These are phyloP conservation scores for Lamellibrachia satsuma DNA, from an alignment of 2,888 invertebrate genomes.

Conservation along the genomic window DNA sequence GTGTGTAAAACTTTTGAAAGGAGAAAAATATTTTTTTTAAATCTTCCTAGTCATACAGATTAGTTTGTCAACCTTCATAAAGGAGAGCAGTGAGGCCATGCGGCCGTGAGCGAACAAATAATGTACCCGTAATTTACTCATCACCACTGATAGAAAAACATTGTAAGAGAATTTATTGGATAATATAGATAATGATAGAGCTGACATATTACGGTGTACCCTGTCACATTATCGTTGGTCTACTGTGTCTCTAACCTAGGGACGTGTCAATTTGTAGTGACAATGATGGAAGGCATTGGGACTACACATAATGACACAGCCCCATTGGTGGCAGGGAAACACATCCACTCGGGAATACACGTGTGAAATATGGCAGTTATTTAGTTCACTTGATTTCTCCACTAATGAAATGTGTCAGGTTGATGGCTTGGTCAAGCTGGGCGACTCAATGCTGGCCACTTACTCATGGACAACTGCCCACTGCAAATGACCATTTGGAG, in stretches of 20 bases:
- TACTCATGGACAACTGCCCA: neutral
- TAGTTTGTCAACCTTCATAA: neutral
- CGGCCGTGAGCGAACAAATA: neutral
- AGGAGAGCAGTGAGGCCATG: neutral
- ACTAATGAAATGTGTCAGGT: neutral
- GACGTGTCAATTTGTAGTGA: neutral
- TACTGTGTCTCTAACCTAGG: neutral
- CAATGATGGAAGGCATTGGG: neutral
- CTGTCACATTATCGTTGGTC: neutral
- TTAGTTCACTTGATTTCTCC: neutral
- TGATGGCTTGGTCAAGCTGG: conserved; percentile 3
- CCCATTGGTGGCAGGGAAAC: neutral
- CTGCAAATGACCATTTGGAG: conserved; percentile 13
- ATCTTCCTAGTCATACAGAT: too few species aligned
- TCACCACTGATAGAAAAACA: neutral
- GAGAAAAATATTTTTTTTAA: too few species aligned
- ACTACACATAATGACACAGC: neutral
- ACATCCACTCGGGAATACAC: neutral
- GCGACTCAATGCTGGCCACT: neutral
- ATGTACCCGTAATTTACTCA: neutral
- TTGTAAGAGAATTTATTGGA: neutral
- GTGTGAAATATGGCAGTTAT: conserved; percentile 13
- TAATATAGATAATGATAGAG: neutral
- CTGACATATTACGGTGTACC: neutral
- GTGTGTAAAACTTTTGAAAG: neutral